Percentiles rank a stretch among this genome's conserved stretches.
Evolutionary conservation across 2,888 invertebrate genomes (phyloP).

Genomic region (Drosophila lutescens): DNA sequence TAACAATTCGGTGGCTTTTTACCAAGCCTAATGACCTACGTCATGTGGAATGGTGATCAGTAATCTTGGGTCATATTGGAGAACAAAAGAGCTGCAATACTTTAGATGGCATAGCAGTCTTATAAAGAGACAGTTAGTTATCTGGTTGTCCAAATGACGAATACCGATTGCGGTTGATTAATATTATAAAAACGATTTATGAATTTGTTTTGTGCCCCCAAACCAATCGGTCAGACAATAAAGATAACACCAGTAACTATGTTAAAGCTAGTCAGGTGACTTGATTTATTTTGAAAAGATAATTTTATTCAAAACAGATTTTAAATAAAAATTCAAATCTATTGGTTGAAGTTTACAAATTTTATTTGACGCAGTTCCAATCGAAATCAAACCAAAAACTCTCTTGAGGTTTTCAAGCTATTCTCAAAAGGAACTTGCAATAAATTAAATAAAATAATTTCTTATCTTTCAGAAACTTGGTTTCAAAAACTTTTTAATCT

Average conservation of each 20-base stretch:
- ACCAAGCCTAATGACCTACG: too few relatives aligned
- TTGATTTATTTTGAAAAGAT: not conserved
- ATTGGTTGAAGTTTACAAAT: too few relatives aligned
- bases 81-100: not conserved
- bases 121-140: not conserved
- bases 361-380: too few relatives aligned
- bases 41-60: too few relatives aligned
- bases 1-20: too few relatives aligned
- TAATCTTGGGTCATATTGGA: too few relatives aligned
- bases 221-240: constrained; percentile 17
- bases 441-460: not conserved
- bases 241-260: not conserved
- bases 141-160: constrained; percentile 24
- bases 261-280: not conserved
- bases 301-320: constrained; percentile 7
- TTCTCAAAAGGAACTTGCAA: not conserved
- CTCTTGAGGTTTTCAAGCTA: not conserved
- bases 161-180: constrained; percentile 49
- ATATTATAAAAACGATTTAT: constrained; percentile 48
- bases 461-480: not conserved
- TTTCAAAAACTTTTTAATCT: not conserved
- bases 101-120: not conserved
- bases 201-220: constrained; percentile 45
- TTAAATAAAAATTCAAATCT: too few relatives aligned
- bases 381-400: too few relatives aligned